Percentiles rank a stretch among this genome's conserved stretches.
These are phyloP conservation scores for Gasterosteus nipponicus DNA, from an alignment of 2,113 vertebrate genomes.

Conservation along the genomic window DNA sequence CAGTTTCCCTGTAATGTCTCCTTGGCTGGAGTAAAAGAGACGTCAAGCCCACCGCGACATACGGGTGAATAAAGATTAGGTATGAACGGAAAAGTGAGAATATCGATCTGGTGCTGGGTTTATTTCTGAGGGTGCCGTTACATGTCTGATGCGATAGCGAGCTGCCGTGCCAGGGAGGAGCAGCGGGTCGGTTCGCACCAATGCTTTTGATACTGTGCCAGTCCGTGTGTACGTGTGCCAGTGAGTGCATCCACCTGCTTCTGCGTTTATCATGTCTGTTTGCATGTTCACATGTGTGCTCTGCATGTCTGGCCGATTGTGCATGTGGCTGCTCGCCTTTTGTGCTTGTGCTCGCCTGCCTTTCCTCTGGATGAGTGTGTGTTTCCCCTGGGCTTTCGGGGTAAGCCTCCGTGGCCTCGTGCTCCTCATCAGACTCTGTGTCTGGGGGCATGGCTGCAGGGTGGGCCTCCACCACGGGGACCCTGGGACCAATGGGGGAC, in stretches of 20 bases:
- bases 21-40: constrained; percentile 59
- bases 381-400: constrained; percentile 72
- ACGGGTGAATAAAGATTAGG: constrained; percentile 65
- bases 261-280: constrained; percentile 54
- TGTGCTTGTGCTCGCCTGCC: constrained; percentile 40
- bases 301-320: constrained; percentile 62
- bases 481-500: constrained; percentile 77
- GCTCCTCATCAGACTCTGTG: constrained; percentile 76
- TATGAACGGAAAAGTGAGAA: constrained; percentile 53
- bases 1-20: constrained; percentile 30
- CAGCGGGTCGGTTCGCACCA: constrained; percentile 40
- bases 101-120: constrained; percentile 58
- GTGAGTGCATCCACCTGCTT: constrained; percentile 68
- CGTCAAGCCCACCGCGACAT: constrained; percentile 52
- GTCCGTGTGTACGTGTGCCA: constrained; percentile 43
- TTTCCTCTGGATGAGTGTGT: constrained; percentile 43
- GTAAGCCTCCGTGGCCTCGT: constrained; percentile 72
- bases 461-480: constrained; percentile 78
- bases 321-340: constrained; percentile 52
- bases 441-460: constrained; percentile 81
- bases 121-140: constrained; percentile 55
- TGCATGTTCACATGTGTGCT: constrained; percentile 61
- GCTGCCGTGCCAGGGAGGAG: constrained; percentile 57
- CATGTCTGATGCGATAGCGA: constrained; percentile 51
- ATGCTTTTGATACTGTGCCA: constrained; percentile 66